Evolutionary conservation across 1,140 invertebrate species (phyloP).

Genomic region (Aphaenogaster floridana): DNA sequence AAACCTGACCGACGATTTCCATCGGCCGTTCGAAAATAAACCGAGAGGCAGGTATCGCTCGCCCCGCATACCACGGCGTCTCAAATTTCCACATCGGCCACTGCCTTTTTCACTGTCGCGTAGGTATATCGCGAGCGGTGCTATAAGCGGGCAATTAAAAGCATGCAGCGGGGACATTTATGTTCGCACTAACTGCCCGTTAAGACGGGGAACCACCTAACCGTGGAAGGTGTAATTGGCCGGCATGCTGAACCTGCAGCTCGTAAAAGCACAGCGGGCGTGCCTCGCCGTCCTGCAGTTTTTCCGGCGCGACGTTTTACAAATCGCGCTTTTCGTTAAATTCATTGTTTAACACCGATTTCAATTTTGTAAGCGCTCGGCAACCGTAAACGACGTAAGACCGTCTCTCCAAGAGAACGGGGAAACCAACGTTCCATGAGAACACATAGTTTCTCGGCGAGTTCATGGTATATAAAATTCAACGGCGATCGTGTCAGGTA

Average conservation of each 20-base stretch:
- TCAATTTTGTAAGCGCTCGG: background rate
- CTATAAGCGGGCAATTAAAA: conserved; percentile 83
- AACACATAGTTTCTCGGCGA: background rate
- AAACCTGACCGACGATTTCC: conserved; percentile 3
- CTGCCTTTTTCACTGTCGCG: conserved; percentile 25
- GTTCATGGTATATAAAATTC: background rate
- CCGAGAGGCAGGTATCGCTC: conserved; percentile 36
- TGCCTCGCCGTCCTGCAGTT: conserved; percentile 70
- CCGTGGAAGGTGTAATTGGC: conserved; percentile 84
- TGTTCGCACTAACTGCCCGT: conserved; percentile 83
- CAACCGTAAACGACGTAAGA: too few species aligned
- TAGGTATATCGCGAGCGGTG: conserved; percentile 68
- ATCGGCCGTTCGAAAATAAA: conserved; percentile 41
- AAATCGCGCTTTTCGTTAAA: conserved; percentile 30
- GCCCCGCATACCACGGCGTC: conserved; percentile 1
- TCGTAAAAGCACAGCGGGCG: conserved; percentile 83
- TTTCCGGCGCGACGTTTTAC: conserved; percentile 70
- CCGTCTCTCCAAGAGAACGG: background rate
- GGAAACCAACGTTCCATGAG: background rate
- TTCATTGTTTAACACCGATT: background rate
- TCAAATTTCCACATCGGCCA: conserved; percentile 17
- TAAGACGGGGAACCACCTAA: conserved; percentile 83
- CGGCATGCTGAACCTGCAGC: conserved; percentile 80
- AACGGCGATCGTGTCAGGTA: background rate
- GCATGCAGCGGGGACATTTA: conserved; percentile 82